phyloP scores from a whole-genome alignment of 2,888 invertebrate genomes.

The Drosophila meridionalis region DNA sequence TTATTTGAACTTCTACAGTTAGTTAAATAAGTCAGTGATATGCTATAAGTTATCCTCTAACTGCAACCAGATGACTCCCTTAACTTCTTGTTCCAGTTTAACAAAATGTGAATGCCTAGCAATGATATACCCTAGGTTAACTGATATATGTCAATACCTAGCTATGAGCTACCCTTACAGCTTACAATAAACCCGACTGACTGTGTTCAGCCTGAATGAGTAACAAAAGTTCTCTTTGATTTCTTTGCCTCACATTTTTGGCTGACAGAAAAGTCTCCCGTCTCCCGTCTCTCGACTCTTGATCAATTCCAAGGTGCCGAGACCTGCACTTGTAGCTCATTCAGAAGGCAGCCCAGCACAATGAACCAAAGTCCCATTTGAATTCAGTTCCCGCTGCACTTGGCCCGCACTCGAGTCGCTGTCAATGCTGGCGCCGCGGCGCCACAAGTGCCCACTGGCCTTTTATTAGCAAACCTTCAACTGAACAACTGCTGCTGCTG shows the following conservation, averaged over 20 bases:
- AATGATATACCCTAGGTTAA: background rate
- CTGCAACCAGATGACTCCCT: too few species aligned
- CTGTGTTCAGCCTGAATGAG: background rate
- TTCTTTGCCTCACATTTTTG: background rate
- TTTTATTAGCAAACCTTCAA: conserved; percentile 2
- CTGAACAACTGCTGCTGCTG: conserved; percentile 20
- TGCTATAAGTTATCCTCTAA: too few species aligned
- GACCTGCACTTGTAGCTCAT: background rate
- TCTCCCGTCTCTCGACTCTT: background rate
- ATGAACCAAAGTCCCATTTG: conserved; percentile 25
- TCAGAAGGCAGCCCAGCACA: conserved; percentile 9
- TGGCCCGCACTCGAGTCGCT: conserved; percentile 18
- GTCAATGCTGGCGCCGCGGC: background rate
- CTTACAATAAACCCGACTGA: background rate
- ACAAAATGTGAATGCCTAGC: too few species aligned
- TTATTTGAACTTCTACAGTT: too few species aligned
- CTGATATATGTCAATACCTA: background rate
- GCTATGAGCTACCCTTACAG: background rate
- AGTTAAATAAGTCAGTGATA: too few species aligned
- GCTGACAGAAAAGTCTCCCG: too few species aligned
- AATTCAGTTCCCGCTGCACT: conserved; percentile 35
- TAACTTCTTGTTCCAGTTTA: too few species aligned
- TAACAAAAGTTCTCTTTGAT: background rate
- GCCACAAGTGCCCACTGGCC: conserved; percentile 5
- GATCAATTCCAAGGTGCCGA: background rate